These are phyloP conservation scores for Ooceraea biroi DNA, from an alignment of 1,140 invertebrate genomes.

Conservation along the genomic window DNA sequence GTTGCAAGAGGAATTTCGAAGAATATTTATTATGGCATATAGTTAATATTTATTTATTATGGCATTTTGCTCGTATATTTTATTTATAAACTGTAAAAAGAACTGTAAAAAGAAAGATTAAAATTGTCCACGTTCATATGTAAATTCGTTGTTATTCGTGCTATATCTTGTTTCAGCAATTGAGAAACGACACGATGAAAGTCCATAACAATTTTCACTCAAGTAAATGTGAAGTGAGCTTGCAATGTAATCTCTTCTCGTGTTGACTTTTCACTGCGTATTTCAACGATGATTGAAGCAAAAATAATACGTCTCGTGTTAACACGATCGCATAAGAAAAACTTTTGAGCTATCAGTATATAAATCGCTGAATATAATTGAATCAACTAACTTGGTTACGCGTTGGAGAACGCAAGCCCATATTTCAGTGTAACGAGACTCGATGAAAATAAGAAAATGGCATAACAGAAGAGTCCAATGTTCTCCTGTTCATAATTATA, in stretches of 20 bases:
- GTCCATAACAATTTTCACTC: constrained; percentile 66
- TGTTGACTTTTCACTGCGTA: neutral
- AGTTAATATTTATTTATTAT: too few species aligned
- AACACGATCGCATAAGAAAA: neutral
- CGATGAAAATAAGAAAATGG: neutral
- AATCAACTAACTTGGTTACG: too few species aligned
- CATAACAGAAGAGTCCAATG: neutral
- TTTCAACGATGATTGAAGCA: constrained; percentile 7
- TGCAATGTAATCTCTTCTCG: constrained; percentile 13
- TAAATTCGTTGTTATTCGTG: constrained; percentile 56
- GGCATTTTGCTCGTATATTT: constrained; percentile 45
- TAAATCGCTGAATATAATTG: constrained; percentile 1
- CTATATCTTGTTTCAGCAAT: constrained; percentile 24
- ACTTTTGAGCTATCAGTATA: neutral
- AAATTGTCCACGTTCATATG: constrained; percentile 59
- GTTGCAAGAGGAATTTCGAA: constrained; percentile 10
- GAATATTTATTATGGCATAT: constrained; percentile 42
- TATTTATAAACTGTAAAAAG: constrained; percentile 66
- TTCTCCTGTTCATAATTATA: neutral
- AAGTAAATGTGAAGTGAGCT: constrained; percentile 56
- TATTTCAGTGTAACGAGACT: neutral
- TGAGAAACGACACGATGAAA: constrained; percentile 45
- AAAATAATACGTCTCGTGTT: neutral
- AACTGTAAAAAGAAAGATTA: constrained; percentile 24
- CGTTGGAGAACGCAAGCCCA: neutral